Base-by-base conservation (phyloP, 2,888 invertebrate genomes). In the Cataglyphis altisquamis region DNA sequence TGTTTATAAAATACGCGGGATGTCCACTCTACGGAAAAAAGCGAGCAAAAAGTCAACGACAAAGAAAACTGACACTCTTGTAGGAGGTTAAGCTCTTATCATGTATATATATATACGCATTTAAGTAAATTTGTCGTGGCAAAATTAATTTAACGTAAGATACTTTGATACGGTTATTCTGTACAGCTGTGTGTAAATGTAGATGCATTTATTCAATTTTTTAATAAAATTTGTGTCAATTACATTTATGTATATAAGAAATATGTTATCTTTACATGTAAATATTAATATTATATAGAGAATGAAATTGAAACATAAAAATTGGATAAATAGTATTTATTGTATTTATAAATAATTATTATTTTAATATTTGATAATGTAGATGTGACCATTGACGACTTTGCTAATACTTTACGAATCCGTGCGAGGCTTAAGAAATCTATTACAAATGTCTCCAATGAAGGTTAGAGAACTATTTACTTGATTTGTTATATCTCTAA, bases 311-410 rank as follows among this genome's bases (percentile, higher is more conserved):
- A 21, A 55, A 25, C 18, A 12, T 48, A 25, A 18, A 15, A 55
- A 32, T 0, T 57, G 9, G 9, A 39, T 5, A 55, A 36, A 36
- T 21, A n/a, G 1, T 29, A 8, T 52, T 52, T 52, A 52, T 2
- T 21, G 9, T 52, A 3, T 6, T 36, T 3, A 1, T 52, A 48
- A 73, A 9, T 80, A 45, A 52, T 63, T 39, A 6, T 21, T 45
- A 25, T 77, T 21, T 39, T 52, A 21, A 36, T 41, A 73, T 82
- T 73, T 68, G 12, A 45, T 52, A 60, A 63, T 95, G n/a, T 52
- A 97, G 97, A 97, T 95, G 95, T 97, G 84, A 97, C 97, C 15
- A 94, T 97, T 92, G 96, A 96, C 91, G 97, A 97, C 92, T 96
- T 96, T 93, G 97, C 97, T 5, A 96, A 97, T 94, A 96, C 96